Evolutionary conservation across 2,113 vertebrate genomes (phyloP).

Genomic region (Pyrgilauda ruficollis): DNA sequence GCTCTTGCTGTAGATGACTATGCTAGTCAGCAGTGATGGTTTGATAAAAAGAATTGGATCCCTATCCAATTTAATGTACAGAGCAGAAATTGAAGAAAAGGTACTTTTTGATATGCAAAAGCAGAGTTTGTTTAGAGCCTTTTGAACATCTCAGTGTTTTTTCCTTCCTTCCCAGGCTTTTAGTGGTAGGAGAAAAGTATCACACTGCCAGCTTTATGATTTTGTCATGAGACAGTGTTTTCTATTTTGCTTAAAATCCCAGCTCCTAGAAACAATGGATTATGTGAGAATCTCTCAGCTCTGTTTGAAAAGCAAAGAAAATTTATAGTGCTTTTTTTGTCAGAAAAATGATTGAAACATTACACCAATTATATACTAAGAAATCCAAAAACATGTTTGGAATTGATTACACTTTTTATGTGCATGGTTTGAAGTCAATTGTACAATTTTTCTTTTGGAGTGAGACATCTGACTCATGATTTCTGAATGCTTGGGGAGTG

Average conservation of each 20-base stretch:
- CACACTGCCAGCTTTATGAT: constrained; percentile 18
- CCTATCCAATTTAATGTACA: neutral
- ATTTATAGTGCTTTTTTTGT: constrained; percentile 2
- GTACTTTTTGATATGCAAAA: neutral
- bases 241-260: constrained; percentile 34
- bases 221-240: constrained; percentile 41
- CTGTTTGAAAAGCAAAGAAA: constrained; percentile 21
- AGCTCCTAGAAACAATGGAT: constrained; percentile 40
- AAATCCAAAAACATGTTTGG: constrained; percentile 41
- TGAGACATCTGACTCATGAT: constrained; percentile 47
- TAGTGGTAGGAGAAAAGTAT: constrained; percentile 26
- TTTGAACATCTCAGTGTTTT: neutral
- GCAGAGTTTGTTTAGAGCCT: neutral
- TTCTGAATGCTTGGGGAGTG: constrained; percentile 51
- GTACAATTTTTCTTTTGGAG: constrained; percentile 30
- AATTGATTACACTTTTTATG: constrained; percentile 39
- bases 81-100: neutral
- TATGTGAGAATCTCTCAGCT: constrained; percentile 14
- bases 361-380: neutral
- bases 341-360: constrained; percentile 38
- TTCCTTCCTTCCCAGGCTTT: neutral
- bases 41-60: neutral
- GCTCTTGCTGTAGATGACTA: neutral
- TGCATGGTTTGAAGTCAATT: constrained; percentile 27
- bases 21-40: neutral